Percentiles rank a stretch among this genome's conserved stretches.
These are phyloP conservation scores for Lysiphlebus fabarum DNA, from an alignment of 1,140 invertebrate genomes.

Conservation along the genomic window DNA sequence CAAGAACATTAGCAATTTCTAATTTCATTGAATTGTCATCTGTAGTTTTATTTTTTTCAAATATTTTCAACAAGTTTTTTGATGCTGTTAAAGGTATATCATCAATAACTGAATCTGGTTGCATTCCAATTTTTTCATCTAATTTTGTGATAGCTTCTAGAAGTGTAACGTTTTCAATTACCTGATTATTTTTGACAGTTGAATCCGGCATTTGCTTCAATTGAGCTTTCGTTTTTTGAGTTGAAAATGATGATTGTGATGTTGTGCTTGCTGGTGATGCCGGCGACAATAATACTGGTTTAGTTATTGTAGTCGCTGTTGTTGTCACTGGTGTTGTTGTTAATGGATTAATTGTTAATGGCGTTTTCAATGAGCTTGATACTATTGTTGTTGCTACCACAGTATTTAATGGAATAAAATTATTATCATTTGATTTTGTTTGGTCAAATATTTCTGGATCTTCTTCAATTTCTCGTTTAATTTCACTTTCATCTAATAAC, in stretches of 20 bases:
- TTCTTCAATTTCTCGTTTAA: slow-evolving; percentile 42
- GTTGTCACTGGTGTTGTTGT: background rate
- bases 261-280: background rate
- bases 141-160: too few species aligned
- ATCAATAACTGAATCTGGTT: too few species aligned
- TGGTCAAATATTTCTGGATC: background rate
- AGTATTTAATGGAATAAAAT: background rate
- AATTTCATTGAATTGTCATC: too few species aligned
- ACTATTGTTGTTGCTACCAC: background rate
- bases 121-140: too few species aligned
- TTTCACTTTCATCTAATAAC: slow-evolving; percentile 42
- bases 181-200: too few species aligned
- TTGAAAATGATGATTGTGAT: slow-evolving; percentile 7
- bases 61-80: too few species aligned
- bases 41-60: too few species aligned
- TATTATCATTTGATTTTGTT: background rate
- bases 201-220: slow-evolving; percentile 42
- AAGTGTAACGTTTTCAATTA: too few species aligned
- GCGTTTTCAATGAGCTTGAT: background rate
- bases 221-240: slow-evolving; percentile 43
- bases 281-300: background rate
- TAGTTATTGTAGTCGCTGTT: background rate
- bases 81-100: too few species aligned
- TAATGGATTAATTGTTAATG: background rate
- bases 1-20: too few species aligned